Evolutionary conservation across 1,140 invertebrate species (phyloP).

Genomic region (Aphaenogaster rudis): DNA sequence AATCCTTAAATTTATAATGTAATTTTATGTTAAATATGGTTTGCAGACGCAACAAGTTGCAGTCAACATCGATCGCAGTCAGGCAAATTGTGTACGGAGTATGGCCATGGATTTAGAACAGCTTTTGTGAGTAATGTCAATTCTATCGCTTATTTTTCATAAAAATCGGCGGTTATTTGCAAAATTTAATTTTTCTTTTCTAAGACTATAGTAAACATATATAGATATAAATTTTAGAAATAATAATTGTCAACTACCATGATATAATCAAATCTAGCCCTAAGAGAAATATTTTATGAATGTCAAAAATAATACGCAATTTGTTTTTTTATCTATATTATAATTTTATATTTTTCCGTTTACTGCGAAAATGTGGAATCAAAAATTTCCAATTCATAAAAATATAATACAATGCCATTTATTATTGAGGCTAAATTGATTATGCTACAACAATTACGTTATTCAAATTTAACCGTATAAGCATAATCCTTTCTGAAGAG

Average conservation of each 20-base stretch:
- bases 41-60: neutral
- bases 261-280: neutral
- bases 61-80: neutral
- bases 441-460: neutral
- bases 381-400: neutral
- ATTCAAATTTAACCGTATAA: too few species aligned
- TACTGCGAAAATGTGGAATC: neutral
- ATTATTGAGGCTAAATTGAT: neutral
- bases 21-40: conserved; percentile 14
- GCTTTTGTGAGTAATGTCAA: neutral
- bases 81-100: neutral
- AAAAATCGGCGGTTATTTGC: neutral
- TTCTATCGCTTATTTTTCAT: neutral
- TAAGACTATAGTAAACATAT: neutral
- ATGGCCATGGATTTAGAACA: neutral
- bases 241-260: neutral
- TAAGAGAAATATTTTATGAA: neutral
- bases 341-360: neutral
- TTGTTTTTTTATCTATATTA: neutral
- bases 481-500: too few species aligned
- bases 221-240: neutral
- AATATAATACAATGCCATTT: neutral
- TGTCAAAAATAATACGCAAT: neutral
- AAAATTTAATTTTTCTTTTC: neutral
- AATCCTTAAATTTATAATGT: neutral